Percentiles rank a stretch among this genome's conserved stretches.
Evolutionary conservation across 1,140 invertebrate species (phyloP).

Genomic region (Homarus americanus): DNA sequence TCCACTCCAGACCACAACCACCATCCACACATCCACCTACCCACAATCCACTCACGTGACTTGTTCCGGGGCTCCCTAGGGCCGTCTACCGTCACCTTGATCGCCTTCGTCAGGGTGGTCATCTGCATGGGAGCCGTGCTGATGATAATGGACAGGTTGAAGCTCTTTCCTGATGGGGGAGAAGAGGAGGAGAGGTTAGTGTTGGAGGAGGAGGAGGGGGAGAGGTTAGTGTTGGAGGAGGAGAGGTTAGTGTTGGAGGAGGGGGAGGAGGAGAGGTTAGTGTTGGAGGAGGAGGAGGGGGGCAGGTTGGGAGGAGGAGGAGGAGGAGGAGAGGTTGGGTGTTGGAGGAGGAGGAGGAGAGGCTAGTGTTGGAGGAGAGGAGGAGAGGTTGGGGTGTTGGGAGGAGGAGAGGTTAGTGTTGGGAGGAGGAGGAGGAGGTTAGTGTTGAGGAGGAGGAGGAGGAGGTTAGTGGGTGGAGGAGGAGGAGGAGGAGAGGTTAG

Average conservation of each 20-base stretch:
- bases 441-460: too few relatives aligned
- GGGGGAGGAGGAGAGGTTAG: too few relatives aligned
- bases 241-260: too few relatives aligned
- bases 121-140: constrained; percentile 94
- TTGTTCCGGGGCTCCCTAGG: constrained; percentile 97
- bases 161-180: constrained; percentile 93
- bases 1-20: too few relatives aligned
- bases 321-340: neutral
- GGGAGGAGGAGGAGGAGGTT: neutral
- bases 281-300: too few relatives aligned
- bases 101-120: constrained; percentile 96
- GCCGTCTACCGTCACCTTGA: constrained; percentile 99
- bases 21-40: constrained; percentile 52
- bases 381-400: neutral
- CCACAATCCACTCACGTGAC: constrained; percentile 89
- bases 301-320: neutral
- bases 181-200: neutral
- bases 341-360: constrained; percentile 1
- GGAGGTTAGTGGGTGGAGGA: too few relatives aligned
- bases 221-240: neutral
- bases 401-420: neutral
- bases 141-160: constrained; percentile 96
- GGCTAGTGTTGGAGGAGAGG: too few relatives aligned
- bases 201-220: neutral
- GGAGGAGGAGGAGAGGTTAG: too few relatives aligned